These are phyloP conservation scores for Ypsolopha scabrella DNA, from an alignment of 2,888 invertebrate species.

Conservation along the genomic window DNA sequence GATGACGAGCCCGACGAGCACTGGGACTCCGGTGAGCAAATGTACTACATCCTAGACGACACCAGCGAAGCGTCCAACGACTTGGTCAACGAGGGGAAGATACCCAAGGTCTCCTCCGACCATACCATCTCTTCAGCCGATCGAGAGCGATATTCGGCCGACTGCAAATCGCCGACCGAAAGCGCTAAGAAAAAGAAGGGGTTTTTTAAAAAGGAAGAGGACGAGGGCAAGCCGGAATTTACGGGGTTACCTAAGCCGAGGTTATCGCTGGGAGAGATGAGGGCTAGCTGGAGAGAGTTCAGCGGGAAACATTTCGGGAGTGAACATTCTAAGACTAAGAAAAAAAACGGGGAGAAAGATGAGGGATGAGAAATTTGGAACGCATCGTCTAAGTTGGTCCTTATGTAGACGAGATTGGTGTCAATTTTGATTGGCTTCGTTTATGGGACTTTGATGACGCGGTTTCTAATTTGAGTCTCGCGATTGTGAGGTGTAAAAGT, in stretches of 20 bases:
- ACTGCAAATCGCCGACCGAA: slow-evolving; percentile 5
- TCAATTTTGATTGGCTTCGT: too few species aligned
- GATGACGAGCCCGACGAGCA: slow-evolving; percentile 62
- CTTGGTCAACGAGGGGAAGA: slow-evolving; percentile 10
- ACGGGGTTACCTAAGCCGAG: slow-evolving; percentile 10
- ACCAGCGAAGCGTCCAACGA: not conserved
- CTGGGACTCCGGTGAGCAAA: slow-evolving; percentile 83
- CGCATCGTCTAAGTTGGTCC: too few species aligned
- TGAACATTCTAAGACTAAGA: slow-evolving; percentile 6
- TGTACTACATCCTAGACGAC: slow-evolving; percentile 8
- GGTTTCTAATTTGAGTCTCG: too few species aligned
- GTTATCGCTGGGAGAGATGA: slow-evolving; percentile 30
- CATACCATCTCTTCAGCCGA: slow-evolving; percentile 12
- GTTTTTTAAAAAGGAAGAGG: slow-evolving; percentile 10
- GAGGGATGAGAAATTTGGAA: too few species aligned
- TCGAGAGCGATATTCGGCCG: slow-evolving; percentile 1
- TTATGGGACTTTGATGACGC: too few species aligned
- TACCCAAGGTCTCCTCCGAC: slow-evolving; percentile 18
- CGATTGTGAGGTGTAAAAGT: too few species aligned
- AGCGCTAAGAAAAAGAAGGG: slow-evolving; percentile 4
- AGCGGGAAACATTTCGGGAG: slow-evolving; percentile 29
- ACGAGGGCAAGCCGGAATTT: not conserved
- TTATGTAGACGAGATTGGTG: too few species aligned
- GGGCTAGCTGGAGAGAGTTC: slow-evolving; percentile 38
- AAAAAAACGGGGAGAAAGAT: not conserved